Evolutionary conservation across 2,113 vertebrate species (phyloP).

Genomic region (Apodemus speciosus): DNA sequence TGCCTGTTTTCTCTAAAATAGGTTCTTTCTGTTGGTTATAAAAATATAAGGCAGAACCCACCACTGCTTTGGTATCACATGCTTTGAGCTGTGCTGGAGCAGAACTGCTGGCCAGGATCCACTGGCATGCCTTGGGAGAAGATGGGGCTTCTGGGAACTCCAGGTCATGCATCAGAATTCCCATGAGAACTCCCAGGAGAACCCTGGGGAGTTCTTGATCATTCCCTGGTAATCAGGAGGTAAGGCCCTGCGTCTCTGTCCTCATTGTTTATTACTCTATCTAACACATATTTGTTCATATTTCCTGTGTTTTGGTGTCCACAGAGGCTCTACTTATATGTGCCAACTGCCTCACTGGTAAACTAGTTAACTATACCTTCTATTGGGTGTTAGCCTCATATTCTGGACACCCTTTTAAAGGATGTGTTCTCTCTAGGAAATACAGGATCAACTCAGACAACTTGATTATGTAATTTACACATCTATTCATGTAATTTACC

Average conservation of each 20-base stretch:
- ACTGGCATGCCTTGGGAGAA: neutral
- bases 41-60: constrained; percentile 74
- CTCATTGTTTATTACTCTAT: neutral
- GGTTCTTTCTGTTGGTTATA: constrained; percentile 71
- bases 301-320: neutral
- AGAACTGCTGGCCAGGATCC: constrained; percentile 28
- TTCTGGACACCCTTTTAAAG: constrained; percentile 18
- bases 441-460: neutral
- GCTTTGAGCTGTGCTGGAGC: neutral
- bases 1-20: constrained; percentile 79
- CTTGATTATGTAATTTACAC: neutral
- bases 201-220: neutral
- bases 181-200: neutral
- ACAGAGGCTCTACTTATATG: neutral
- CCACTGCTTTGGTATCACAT: constrained; percentile 63
- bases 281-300: neutral
- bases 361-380: neutral
- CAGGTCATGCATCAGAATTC: neutral
- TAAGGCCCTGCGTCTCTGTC: neutral
- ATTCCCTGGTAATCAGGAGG: neutral
- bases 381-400: neutral
- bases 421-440: constrained; percentile 26
- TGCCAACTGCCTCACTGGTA: neutral
- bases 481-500: neutral
- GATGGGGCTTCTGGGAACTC: constrained; percentile 20